A percentile compares a stretch with the other conserved stretches of the same genome.
These are phyloP conservation scores for Brevimyrus niger DNA, from an alignment of 2,113 vertebrate genomes.

Conservation along the genomic window DNA sequence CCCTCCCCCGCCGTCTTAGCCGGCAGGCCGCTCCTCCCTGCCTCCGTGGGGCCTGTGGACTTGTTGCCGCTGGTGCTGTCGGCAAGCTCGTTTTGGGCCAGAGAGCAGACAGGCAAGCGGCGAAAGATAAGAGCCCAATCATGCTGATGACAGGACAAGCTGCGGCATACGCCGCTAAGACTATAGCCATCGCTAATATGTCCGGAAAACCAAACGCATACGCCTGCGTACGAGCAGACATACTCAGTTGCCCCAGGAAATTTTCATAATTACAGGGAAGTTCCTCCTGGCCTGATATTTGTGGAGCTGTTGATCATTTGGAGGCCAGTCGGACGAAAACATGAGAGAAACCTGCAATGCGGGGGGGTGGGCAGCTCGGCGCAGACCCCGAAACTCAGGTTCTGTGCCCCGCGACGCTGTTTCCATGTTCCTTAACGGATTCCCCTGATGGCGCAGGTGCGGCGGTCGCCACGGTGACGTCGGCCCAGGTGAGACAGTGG, in stretches of 20 bases:
- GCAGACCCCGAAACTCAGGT: not conserved
- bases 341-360: not conserved
- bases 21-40: not conserved
- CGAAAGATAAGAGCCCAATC: not conserved
- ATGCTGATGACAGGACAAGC: not conserved
- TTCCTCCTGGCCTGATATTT: not conserved
- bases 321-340: not conserved
- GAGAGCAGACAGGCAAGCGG: not conserved
- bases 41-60: not conserved
- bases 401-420: not conserved
- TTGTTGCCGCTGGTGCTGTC: not conserved
- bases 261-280: constrained; percentile 12
- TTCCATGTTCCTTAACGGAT: not conserved
- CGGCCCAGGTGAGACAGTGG: not conserved
- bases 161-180: not conserved
- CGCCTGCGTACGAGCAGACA: not conserved
- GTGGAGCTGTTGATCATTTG: not conserved
- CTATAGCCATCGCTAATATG: too few relatives aligned
- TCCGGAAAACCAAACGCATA: not conserved
- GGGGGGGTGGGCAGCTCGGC: not conserved
- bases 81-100: not conserved
- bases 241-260: not conserved
- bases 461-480: not conserved
- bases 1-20: too few relatives aligned
- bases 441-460: not conserved